These are phyloP conservation scores for Anthoptus insignis DNA, from an alignment of 2,888 invertebrate genomes.

Conservation along the genomic window DNA sequence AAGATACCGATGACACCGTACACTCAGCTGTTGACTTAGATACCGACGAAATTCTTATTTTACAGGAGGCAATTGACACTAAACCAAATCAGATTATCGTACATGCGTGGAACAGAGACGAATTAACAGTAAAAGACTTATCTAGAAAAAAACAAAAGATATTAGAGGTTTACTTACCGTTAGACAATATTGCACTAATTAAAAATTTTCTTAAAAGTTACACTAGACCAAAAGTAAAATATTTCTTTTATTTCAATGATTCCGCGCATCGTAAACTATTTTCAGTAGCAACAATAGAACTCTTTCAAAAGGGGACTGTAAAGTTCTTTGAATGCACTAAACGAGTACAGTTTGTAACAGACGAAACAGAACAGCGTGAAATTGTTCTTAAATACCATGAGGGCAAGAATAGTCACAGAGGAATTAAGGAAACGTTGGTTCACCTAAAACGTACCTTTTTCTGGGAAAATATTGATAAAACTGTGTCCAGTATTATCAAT, in stretches of 20 bases:
- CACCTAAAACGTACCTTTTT: slow-evolving; percentile 18
- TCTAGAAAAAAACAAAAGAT: slow-evolving; percentile 50
- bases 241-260: slow-evolving; percentile 45
- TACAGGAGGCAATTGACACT: slow-evolving; percentile 53
- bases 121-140: slow-evolving; percentile 47
- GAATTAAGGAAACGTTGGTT: slow-evolving; percentile 34
- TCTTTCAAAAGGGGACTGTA: not conserved
- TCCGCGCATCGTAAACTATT: not conserved
- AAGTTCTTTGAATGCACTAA: slow-evolving; percentile 50
- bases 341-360: slow-evolving; percentile 35
- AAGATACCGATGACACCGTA: not conserved
- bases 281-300: not conserved
- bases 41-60: slow-evolving; percentile 45
- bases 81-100: slow-evolving; percentile 55
- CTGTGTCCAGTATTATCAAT: slow-evolving; percentile 46
- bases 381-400: slow-evolving; percentile 21
- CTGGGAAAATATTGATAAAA: slow-evolving; percentile 40
- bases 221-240: slow-evolving; percentile 37
- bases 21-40: not conserved
- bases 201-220: slow-evolving; percentile 40
- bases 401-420: too few relatives aligned
- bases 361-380: slow-evolving; percentile 34
- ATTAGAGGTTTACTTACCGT: slow-evolving; percentile 44
- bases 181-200: slow-evolving; percentile 27
- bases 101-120: slow-evolving; percentile 42